Conservation (phyloP, 2,113 vertebrate genomes). For the Dicentrarchus labrax region DNA sequence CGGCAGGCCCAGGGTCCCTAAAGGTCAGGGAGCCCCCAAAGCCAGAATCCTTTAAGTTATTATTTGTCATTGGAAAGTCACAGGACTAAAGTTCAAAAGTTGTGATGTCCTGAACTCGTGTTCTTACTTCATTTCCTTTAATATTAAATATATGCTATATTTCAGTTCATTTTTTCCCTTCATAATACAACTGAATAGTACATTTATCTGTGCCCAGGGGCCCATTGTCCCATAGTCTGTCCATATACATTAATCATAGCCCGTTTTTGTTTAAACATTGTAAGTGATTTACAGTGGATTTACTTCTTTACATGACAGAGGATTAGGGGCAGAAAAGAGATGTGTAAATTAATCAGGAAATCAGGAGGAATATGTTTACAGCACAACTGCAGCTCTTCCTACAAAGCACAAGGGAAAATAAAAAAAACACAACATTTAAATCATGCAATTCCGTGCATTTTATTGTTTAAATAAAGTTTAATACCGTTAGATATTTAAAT, state of each 20-base stretch:
- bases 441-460: background rate
- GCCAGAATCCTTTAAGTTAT: no score
- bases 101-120: background rate
- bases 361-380: background rate
- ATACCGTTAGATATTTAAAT: slow-evolving; percentile 39
- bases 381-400: background rate
- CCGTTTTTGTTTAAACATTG: background rate
- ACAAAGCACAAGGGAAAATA: no score
- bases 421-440: slow-evolving; percentile 8
- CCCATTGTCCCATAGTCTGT: background rate
- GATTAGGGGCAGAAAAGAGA: background rate
- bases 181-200: background rate
- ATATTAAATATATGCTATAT: background rate
- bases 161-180: background rate
- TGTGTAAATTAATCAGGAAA: background rate
- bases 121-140: background rate
- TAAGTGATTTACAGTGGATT: background rate
- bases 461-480: slow-evolving; percentile 12
- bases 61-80: background rate
- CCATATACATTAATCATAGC: background rate
- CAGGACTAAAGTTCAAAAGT: background rate
- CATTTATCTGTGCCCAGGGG: background rate
- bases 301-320: background rate
- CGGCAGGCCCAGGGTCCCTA: no score
- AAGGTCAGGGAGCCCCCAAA: background rate